These are phyloP conservation scores for Brachycybe producta DNA, from an alignment of 2,888 invertebrate genomes.

Conservation along the genomic window DNA sequence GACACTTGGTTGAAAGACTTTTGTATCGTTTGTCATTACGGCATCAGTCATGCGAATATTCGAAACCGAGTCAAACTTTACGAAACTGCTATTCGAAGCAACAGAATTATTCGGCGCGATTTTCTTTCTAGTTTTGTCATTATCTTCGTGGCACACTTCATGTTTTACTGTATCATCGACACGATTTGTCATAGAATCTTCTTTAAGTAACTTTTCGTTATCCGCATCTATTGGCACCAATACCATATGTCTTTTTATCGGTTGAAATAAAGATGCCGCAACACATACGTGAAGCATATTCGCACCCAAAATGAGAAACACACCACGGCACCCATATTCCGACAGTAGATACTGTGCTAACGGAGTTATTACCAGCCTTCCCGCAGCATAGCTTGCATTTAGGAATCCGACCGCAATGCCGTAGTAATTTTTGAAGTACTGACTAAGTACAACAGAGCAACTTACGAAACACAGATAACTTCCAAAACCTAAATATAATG, in stretches of 20 bases:
- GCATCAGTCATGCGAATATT: no score
- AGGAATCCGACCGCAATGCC: constrained; percentile 60
- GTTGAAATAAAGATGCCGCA: constrained; percentile 53
- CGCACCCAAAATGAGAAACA: constrained; percentile 52
- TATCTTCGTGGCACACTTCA: no score
- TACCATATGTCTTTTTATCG: constrained; percentile 25
- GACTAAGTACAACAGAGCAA: constrained; percentile 52
- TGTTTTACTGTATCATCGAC: no score
- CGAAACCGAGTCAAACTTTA: no score
- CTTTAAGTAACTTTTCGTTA: no score
- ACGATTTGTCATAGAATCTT: no score
- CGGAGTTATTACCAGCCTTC: constrained; percentile 41
- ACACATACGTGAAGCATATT: constrained; percentile 64
- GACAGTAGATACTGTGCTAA: constrained; percentile 24
- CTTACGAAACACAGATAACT: constrained; percentile 31
- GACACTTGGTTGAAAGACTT: no score
- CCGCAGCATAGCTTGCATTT: constrained; percentile 59
- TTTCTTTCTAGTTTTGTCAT: no score
- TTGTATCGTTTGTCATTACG: no score
- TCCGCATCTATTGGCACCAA: not conserved
- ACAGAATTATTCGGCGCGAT: no score
- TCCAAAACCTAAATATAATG: constrained; percentile 25
- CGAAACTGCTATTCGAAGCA: no score
- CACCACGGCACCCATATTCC: constrained; percentile 45
- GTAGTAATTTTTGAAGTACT: constrained; percentile 52